Evolutionary conservation across 1,140 invertebrate species (phyloP), one percentile per base, ranked within the genome.

Genomic region (Notospermus geniculatus): DNA sequence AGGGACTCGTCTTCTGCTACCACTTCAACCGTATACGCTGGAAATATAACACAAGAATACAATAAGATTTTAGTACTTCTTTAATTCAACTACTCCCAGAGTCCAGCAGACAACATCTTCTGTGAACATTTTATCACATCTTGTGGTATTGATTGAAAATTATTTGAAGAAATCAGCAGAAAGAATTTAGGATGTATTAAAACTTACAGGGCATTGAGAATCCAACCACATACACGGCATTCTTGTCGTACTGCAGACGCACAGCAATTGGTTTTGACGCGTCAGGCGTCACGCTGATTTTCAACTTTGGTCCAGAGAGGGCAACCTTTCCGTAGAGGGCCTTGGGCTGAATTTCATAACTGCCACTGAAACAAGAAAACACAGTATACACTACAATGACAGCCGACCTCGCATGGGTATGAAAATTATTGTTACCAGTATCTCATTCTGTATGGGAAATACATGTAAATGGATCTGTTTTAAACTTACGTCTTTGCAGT

Each of bases 311-410:
- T 7, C 77, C 76, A 7, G 63, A 62, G 13, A 81, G 64, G 0
- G 70, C 59, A 15, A 53, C 63, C 22, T 67, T 64, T n/a, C 66
- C 64, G n/a, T 36, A 25, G 22, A 71, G 53, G 9, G 77, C 80
- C 64, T 78, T 80, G 0, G 76, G 71, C 53, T 76, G 74, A 27
- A 81, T 60, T 27, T 80, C 76, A 71, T 77, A 80, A 7, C 65
- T 63, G 0, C 80, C 80, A 50, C 78, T 76, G 59, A 11, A 63
- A 65, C 30, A 46, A 68, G 13, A 65, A 58, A 62, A 27, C n/a
- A n/a, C n/a, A n/a, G n/a, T n/a, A n/a, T n/a, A n/a, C n/a, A n/a
- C n/a, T n/a, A n/a, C n/a, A n/a, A n/a, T n/a, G n/a, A n/a, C n/a
- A n/a, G n/a, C n/a, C n/a, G n/a, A n/a, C n/a, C n/a, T n/a, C n/a